Base-by-base conservation (phyloP, 2,113 vertebrate genomes). In the Lamprotornis superbus region DNA sequence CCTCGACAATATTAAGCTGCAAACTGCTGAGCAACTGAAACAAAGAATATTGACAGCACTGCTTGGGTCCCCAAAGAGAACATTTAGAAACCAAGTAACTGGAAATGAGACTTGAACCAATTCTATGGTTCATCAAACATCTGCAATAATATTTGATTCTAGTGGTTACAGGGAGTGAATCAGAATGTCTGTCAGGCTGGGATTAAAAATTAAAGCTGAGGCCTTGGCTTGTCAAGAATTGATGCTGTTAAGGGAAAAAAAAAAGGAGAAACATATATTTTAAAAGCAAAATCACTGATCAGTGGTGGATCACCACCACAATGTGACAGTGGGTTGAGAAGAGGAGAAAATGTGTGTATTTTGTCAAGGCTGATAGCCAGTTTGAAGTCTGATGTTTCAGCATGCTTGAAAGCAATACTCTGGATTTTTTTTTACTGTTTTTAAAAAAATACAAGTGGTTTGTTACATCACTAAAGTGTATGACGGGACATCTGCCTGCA, bases 131-230 rank as follows among this genome's bases (percentile, higher is more conserved):
- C 96, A 95, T 92, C 88, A 92, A 91, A 91, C 84, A 91, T 59
- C 84, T 5, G 52, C 85, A 96, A 92, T 81, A 96, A 73, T 91
- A 95, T 83, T 94, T 95, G 90, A 93, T 90, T 95, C 63, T 59
- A 73, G 33, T 39, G 63, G 76, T 87, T 92, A 87, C 52, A 89
- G 60, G 30, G 75, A 94, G 61, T 59, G 65, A 86, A 91, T 96
- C 21, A 24, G 73, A 97, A 93, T 61, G 70, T 30, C 74, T 95
- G 78, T 90, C 75, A 91, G 75, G 67, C 61, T 65, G 68, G 59
- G 50, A 97, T 88, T 93, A 94, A 97, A 97, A 95, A 95, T 63
- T 94, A 88, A 97, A 97, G 89, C 74, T 83, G 73, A 84, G 63
- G 49, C 92, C 89, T 90, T 82, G 39, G 44, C 8, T 11, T 79